Evolutionary conservation across 2,888 invertebrate species (phyloP).

Genomic region (Drosophila paracracens): DNA sequence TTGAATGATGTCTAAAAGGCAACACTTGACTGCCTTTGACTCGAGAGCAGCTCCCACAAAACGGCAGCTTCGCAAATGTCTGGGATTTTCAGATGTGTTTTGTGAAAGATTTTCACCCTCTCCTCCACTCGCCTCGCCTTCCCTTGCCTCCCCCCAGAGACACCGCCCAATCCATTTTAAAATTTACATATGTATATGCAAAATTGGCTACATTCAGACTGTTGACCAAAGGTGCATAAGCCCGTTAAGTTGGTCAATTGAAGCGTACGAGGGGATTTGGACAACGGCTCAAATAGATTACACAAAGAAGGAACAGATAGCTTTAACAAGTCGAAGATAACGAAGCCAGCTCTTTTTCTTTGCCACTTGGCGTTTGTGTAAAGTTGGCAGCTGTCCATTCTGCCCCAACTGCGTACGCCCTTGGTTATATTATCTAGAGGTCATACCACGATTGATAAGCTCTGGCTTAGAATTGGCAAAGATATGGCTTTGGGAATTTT

Average conservation of each 20-base stretch:
- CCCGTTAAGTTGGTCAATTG: conserved; percentile 20
- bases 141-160: background rate
- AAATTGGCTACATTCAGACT: conserved; percentile 45
- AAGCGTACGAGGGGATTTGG: conserved; percentile 12
- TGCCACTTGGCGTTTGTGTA: background rate
- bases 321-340: background rate
- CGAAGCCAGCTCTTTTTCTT: background rate
- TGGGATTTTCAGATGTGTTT: conserved; percentile 22
- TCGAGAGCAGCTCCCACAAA: conserved; percentile 22
- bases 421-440: background rate
- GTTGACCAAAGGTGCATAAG: conserved; percentile 32
- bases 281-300: background rate
- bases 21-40: conserved; percentile 75
- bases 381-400: background rate
- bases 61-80: conserved; percentile 7
- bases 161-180: conserved; percentile 23
- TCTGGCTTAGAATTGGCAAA: background rate
- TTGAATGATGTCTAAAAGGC: conserved; percentile 75
- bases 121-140: background rate
- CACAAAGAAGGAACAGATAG: background rate
- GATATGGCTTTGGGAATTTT: background rate
- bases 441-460: background rate
- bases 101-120: conserved; percentile 6
- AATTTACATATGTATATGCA: conserved; percentile 64
- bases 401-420: background rate